Evolutionary conservation across 2,113 vertebrate species (phyloP).

Genomic region (Austrofundulus limnaeus): DNA sequence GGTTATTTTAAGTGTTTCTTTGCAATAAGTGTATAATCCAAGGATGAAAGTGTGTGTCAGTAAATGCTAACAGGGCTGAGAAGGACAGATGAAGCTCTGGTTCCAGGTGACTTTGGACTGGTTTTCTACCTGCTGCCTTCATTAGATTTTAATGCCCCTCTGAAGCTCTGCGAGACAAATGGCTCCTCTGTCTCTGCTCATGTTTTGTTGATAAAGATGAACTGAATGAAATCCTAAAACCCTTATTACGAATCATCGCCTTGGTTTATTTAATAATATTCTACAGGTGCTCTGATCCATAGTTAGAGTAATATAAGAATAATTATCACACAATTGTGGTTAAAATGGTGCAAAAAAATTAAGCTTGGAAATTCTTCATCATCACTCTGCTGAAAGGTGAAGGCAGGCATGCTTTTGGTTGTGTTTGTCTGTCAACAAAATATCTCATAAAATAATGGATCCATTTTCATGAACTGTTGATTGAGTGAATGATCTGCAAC

Average conservation of each 20-base stretch:
- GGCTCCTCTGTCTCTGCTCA: not conserved
- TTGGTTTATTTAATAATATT: constrained; percentile 12
- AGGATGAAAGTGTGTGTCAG: constrained; percentile 9
- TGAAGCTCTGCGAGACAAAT: constrained; percentile 6
- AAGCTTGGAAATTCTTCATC: not conserved
- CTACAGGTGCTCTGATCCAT: constrained; percentile 8
- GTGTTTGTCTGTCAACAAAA: no score
- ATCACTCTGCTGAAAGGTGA: no score
- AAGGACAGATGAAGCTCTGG: constrained; percentile 21
- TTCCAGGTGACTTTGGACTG: constrained; percentile 32
- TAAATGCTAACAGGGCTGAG: constrained; percentile 38
- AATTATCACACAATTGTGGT: constrained; percentile 1
- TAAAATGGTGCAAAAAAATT: not conserved
- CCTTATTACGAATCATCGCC: not conserved
- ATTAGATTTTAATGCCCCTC: constrained; percentile 16
- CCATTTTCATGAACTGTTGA: no score
- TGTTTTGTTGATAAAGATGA: constrained; percentile 14
- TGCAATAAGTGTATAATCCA: constrained; percentile 29
- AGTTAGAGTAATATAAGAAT: no score
- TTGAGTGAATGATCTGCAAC: no score
- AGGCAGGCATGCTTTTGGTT: no score
- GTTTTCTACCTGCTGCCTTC: constrained; percentile 15
- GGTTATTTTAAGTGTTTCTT: constrained; percentile 28
- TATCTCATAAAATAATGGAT: no score
- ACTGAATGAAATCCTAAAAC: constrained; percentile 11